Evolutionary conservation across 2,113 vertebrate genomes (phyloP).

Genomic region (Cyprinodon variegatus): DNA sequence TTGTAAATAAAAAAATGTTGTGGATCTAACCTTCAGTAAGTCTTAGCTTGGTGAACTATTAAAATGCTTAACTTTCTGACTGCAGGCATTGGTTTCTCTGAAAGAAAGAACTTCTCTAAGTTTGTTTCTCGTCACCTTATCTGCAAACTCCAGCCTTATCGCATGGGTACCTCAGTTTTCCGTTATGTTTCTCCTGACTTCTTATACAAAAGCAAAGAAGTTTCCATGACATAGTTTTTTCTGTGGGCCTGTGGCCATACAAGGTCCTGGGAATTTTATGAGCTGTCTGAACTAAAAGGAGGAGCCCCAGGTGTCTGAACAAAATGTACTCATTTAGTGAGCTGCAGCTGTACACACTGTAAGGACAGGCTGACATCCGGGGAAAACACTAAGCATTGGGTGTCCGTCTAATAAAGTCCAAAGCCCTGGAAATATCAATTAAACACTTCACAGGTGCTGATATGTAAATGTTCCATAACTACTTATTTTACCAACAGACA

Average conservation of each 20-base stretch:
- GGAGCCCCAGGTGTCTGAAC: conserved; percentile 28
- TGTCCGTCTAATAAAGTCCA: background rate
- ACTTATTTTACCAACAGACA: no score
- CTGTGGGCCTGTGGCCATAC: conserved; percentile 25
- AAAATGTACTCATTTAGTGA: background rate
- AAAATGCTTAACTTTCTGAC: no score
- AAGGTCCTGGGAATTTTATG: conserved; percentile 49
- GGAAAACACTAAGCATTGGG: background rate
- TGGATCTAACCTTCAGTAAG: no score
- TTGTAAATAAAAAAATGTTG: no score
- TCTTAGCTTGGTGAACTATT: no score
- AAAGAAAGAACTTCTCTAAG: no score
- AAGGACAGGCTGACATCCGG: background rate
- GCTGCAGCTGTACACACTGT: no score
- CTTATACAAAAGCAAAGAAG: background rate
- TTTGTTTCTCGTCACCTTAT: background rate
- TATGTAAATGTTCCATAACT: background rate
- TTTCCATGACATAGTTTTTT: conserved; percentile 45
- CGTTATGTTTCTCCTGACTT: conserved; percentile 4
- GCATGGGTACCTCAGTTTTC: background rate
- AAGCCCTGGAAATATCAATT: background rate
- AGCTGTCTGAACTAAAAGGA: background rate
- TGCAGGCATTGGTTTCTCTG: background rate
- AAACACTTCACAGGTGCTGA: background rate
- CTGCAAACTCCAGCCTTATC: background rate